These are phyloP conservation scores for Lepidostoma basale DNA, from an alignment of 1,140 invertebrate genomes.

Conservation along the genomic window DNA sequence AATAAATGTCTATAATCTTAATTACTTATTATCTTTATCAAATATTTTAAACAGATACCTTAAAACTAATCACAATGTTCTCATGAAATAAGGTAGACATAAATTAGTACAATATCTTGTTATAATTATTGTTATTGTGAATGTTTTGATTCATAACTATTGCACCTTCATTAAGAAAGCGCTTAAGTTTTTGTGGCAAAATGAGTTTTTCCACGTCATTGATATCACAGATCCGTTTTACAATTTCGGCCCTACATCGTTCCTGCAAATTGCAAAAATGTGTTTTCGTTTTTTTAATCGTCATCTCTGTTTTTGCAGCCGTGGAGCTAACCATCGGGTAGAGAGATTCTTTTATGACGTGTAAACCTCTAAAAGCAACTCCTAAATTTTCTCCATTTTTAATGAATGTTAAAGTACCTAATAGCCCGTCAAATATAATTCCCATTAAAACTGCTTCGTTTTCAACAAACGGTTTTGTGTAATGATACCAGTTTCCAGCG, in stretches of 20 bases:
- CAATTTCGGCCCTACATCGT: slow-evolving; percentile 63
- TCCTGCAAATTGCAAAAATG: slow-evolving; percentile 74
- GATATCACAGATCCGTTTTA: slow-evolving; percentile 54
- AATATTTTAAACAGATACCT: too few relatives aligned
- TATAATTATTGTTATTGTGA: neutral
- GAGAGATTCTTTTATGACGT: slow-evolving; percentile 66
- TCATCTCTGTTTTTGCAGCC: slow-evolving; percentile 78
- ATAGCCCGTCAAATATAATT: slow-evolving; percentile 69
- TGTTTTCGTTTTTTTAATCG: slow-evolving; percentile 61
- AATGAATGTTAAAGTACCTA: slow-evolving; percentile 74
- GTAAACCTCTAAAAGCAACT: slow-evolving; percentile 62
- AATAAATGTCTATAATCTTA: too few relatives aligned
- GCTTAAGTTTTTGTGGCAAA: slow-evolving; percentile 57
- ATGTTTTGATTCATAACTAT: slow-evolving; percentile 43
- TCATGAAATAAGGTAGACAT: too few relatives aligned
- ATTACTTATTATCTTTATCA: too few relatives aligned
- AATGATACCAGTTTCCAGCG: slow-evolving; percentile 64
- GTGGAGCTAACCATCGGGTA: slow-evolving; percentile 77
- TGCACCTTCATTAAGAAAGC: slow-evolving; percentile 59
- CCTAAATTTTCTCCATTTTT: slow-evolving; percentile 73
- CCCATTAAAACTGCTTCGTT: slow-evolving; percentile 72
- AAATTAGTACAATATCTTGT: too few relatives aligned
- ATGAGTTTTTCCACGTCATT: slow-evolving; percentile 57
- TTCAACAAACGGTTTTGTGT: slow-evolving; percentile 73
- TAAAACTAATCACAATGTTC: too few relatives aligned